Evolutionary conservation across 2,797 vertebrate species (phyloP).

Genomic region (Propithecus perrieri): DNA sequence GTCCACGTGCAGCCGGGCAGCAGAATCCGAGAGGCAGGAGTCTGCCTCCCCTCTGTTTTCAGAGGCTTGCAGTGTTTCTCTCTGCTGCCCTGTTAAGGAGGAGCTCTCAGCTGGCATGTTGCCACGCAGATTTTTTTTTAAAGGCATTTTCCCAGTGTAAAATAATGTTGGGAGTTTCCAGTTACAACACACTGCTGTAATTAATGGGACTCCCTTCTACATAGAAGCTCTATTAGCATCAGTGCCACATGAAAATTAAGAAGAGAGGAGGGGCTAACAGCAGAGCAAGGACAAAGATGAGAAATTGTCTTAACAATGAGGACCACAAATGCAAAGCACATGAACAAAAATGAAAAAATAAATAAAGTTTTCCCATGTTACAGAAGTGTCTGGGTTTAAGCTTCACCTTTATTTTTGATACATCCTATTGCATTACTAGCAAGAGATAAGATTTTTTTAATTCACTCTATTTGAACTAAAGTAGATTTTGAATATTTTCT

Average conservation of each 20-base stretch:
- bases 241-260: neutral
- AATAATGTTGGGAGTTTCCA: slow-evolving; percentile 13
- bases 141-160: neutral
- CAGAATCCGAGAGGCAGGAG: neutral
- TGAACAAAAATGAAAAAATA: neutral
- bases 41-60: neutral
- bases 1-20: neutral
- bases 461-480: neutral
- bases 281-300: neutral
- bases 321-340: neutral
- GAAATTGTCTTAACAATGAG: neutral
- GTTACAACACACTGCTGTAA: neutral
- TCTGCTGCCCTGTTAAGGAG: neutral
- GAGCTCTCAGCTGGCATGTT: neutral
- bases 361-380: neutral
- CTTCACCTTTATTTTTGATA: neutral
- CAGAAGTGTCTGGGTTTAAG: neutral
- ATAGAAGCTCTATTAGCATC: neutral
- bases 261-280: neutral
- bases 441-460: neutral
- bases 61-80: neutral
- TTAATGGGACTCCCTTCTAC: neutral
- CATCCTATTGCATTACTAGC: neutral
- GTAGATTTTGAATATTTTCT: neutral
- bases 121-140: neutral